Evolutionary conservation across 37 sponge, comb jelly and placozoan genomes (phyloP), one percentile per base, ranked within the genome.

Genomic region (Cliona cf. orientalis): DNA sequence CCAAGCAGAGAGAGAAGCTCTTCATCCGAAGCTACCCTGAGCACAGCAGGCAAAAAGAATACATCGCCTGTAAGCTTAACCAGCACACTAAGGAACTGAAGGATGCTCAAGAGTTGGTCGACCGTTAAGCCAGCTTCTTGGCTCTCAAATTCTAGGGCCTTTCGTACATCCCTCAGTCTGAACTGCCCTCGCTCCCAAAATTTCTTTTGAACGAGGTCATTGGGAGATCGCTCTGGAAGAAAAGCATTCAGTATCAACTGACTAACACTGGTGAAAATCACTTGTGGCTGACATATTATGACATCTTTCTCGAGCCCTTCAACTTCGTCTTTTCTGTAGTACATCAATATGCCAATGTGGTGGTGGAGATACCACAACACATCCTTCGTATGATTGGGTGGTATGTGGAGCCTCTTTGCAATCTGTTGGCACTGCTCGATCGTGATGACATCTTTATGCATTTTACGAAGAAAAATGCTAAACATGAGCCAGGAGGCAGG

Each of bases 311-410:
- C 55, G 23, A 75, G 23, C 40, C 2, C 61, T 3, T 40, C 42
- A 38, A 75, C 42, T 11, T 35, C n/a, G 7, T 59, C 61, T n/a
- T n/a, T n/a, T n/a, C n/a, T n/a, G 42, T 40, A 75, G 76, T 75
- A 59, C 76, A 75, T 59, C 25, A 75, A 33, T 23, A 58, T 5
- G 19, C 76, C 76, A 9, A 49, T 61, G 26, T 38, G 41, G 26
- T 75, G 76, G 76, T 75, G 76, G 38, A 75, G 61, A 26, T 23
- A 75, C 76, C 61, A 58, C 61, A 75, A 21, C 2, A 61, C 60
- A 3, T 25, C 26, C 40, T 58, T 75, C 2, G 38, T 39, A 23
- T 75, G 38, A 7, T 58, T 55, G 1, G 22, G 9, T 7, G 60
- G 32, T 32, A 72, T 72, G 23, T 29, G 6, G 63, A 61, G 63